phyloP scores from a whole-genome alignment of 2,113 vertebrate genomes.

The Phasianus colchicus region DNA sequence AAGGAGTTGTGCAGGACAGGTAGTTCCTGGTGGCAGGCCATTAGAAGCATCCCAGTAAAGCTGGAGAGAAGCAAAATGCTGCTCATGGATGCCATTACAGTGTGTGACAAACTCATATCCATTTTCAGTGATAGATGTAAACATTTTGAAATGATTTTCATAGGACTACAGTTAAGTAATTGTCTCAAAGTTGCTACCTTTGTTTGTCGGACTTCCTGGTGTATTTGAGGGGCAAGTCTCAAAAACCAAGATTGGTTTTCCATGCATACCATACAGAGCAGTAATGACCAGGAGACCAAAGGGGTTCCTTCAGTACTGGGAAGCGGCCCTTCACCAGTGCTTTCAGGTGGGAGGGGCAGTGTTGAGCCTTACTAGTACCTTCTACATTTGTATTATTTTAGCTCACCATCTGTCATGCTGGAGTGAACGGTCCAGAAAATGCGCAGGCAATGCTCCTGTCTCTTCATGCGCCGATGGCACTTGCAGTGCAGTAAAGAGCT shows the following conservation, averaged over 20 bases:
- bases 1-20: background rate
- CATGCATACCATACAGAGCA: background rate
- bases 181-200: background rate
- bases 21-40: background rate
- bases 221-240: background rate
- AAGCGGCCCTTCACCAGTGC: background rate
- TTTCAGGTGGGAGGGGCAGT: background rate
- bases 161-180: background rate
- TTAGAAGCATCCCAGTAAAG: background rate
- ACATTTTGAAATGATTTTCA: background rate
- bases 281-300: background rate
- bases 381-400: background rate
- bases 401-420: constrained; percentile 84
- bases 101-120: rapidly evolving
- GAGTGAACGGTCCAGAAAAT: constrained; percentile 89
- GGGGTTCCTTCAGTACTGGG: background rate
- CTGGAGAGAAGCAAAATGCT: background rate
- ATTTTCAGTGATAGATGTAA: background rate
- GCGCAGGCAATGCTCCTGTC: constrained; percentile 86
- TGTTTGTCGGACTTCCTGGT: background rate
- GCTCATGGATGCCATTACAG: background rate
- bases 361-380: background rate
- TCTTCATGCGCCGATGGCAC: constrained; percentile 88
- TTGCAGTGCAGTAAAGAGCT: constrained; percentile 87
- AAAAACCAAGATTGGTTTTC: background rate